Base-by-base conservation (phyloP, 2,797 vertebrate species). In the Squalus acanthias region DNA sequence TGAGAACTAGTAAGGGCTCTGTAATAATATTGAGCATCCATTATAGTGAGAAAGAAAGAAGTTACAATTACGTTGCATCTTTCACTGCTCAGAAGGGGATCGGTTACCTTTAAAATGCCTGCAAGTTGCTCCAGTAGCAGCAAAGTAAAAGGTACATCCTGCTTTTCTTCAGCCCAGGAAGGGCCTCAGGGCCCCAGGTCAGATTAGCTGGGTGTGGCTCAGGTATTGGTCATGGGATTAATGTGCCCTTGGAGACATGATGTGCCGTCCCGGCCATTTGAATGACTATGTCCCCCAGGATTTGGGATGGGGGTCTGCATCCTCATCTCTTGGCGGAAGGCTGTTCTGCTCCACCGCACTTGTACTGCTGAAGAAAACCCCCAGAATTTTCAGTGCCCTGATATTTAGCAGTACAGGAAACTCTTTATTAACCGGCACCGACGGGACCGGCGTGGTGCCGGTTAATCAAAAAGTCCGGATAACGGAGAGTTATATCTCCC, bases 331-430 rank as follows among this genome's bases (percentile, higher is more conserved):
- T 69, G 67, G 63, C 39, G 22, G 91, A 69, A 63, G n/a, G 65
- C 17, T 26, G 5, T 93, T 93, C 33, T 15, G 9, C n/a, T 93
- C 39, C 65, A 9, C 7, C 13, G 15, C 63, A 67, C 8, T 24
- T 93, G 20, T 22, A 46, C 8, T 60, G 60, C 60, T n/a, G 33
- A 92, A 65, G n/a, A 22, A 85, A 24, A 10, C 57, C 2, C 17
- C n/a, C 63, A 39, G 22, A 39, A 67, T 22, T 39, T 67, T 67
- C 65, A 39, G 33, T 46, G 65, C 63, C 46, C n/a, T 67, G 91
- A 67, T 67, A 93, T 93, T 93, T 67, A 93, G 17, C 60, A 92
- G 89, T 67, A n/a, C n/a, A n/a, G n/a, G n/a, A n/a, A n/a, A n/a
- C n/a, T n/a, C n/a, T n/a, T n/a, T n/a, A n/a, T n/a, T n/a, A n/a